Base-by-base conservation (phyloP, 2,113 vertebrate genomes). In the Phoenicopterus ruber region DNA sequence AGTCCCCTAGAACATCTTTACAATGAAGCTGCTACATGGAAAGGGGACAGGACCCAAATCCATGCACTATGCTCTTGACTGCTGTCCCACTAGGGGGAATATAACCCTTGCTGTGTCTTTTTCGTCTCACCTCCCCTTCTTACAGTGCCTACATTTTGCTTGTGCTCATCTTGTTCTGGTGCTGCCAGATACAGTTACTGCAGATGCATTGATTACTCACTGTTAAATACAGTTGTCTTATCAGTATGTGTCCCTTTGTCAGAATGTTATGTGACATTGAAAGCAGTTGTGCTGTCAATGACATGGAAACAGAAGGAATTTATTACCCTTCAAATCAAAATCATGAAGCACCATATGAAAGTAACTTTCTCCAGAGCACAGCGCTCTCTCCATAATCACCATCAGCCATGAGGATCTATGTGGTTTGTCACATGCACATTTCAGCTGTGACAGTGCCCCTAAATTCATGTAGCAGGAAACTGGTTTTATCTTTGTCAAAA, bases 321-420 rank as follows among this genome's bases (percentile, higher is more conserved):
- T 91, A 69, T 46, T 79, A 73, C 19, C 40, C 61, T 95, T 82
- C 91, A 82, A 76, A 88, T 78, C 58, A 71, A 82, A 96, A 93
- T 58, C 49, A 49, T 17, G 65, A 82, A 82, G 40, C 26, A 61
- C 13, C 77, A 46, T 13, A 19, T 21, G 66, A 92, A 93, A 92
- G 28, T 36, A 20, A n/a, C 47, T 79, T 84, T 59, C 25, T 79
- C 47, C 36, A 85, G 69, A 52, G 65, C 34, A 72, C 36, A 79
- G 8, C 42, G 40, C 2, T 0, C 49, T 87, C 59, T 55, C 46
- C 11, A 11, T 28, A 42, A 65, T 28, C 69, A 59, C 24, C 61
- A 74, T 47, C 13, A 62, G 57, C 69, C 70, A 49, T 0, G 8
- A 76, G 55, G 69, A 49, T 79, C 62, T 74, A n/a, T 36, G 28